Evolutionary conservation across 2,113 vertebrate genomes (phyloP).

Genomic region (Todiramphus saurophagus): DNA sequence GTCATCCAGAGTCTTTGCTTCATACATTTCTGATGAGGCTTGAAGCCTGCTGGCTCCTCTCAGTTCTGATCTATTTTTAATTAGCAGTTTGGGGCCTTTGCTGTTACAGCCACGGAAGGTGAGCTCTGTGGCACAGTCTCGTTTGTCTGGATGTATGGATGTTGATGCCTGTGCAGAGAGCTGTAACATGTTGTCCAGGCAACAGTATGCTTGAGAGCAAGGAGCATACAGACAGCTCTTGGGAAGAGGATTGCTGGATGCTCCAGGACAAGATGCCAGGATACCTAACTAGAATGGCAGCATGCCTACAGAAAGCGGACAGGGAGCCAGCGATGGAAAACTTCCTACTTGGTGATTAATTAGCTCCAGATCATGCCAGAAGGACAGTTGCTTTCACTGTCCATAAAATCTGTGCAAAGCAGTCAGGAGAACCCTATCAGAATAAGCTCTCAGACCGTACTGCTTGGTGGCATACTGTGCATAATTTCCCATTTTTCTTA

Average conservation of each 20-base stretch:
- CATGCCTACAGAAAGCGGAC: background rate
- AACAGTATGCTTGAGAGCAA: background rate
- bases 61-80: slow-evolving; percentile 16
- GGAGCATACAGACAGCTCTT: background rate
- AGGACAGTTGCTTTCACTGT: background rate
- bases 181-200: background rate
- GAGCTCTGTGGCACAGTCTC: background rate
- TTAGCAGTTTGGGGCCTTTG: background rate
- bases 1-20: background rate
- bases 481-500: background rate
- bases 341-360: slow-evolving; percentile 1
- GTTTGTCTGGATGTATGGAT: background rate
- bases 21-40: background rate
- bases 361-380: background rate
- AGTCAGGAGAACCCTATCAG: background rate
- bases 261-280: background rate
- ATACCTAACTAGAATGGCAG: background rate
- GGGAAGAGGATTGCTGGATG: background rate
- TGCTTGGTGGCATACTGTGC: background rate
- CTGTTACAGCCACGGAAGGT: background rate
- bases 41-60: background rate
- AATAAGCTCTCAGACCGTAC: background rate
- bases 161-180: background rate
- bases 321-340: background rate
- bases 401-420: background rate